A percentile compares a stretch with the other conserved stretches of the same genome.
Evolutionary conservation across 2,888 invertebrate species (phyloP).

Genomic region (Scaptomyza flava): DNA sequence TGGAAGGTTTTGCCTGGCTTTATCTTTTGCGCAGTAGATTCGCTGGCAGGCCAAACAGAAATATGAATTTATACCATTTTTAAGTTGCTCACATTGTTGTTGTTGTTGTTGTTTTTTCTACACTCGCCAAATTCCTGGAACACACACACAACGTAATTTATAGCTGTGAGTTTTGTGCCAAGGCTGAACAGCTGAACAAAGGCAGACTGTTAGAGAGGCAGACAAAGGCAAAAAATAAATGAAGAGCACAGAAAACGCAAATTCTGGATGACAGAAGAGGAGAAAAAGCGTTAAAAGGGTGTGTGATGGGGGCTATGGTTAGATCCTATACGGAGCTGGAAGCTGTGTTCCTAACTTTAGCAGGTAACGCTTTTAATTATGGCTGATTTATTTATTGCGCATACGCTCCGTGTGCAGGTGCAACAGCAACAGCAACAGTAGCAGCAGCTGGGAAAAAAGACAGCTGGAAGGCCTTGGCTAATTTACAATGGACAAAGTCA

Average conservation of each 20-base stretch:
- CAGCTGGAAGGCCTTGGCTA: conserved; percentile 39
- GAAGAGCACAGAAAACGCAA: conserved; percentile 11
- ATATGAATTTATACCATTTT: conserved; percentile 60
- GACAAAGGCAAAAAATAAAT: not conserved
- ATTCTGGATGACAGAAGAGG: conserved; percentile 34
- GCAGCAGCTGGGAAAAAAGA: conserved; percentile 5
- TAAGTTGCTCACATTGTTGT: conserved; percentile 29
- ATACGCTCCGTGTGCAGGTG: conserved; percentile 57
- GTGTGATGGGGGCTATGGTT: conserved; percentile 3
- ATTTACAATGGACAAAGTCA: conserved; percentile 45
- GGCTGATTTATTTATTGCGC: conserved; percentile 73
- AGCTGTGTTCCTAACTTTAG: conserved; percentile 32
- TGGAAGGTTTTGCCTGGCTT: conserved; percentile 37
- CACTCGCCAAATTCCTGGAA: conserved; percentile 62
- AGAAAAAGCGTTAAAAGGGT: not conserved
- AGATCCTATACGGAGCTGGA: conserved; percentile 3
- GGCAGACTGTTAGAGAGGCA: not conserved
- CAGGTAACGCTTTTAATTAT: conserved; percentile 68
- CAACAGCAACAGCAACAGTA: conserved; percentile 13
- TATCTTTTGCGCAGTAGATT: conserved; percentile 58
- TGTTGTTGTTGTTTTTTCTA: conserved; percentile 30
- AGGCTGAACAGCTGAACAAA: conserved; percentile 35
- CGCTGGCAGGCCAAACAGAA: conserved; percentile 51
- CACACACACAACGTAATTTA: conserved; percentile 58
- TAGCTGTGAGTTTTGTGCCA: conserved; percentile 63